Evolutionary conservation across 2,113 vertebrate genomes (phyloP).

Genomic region (Salvator merianae): DNA sequence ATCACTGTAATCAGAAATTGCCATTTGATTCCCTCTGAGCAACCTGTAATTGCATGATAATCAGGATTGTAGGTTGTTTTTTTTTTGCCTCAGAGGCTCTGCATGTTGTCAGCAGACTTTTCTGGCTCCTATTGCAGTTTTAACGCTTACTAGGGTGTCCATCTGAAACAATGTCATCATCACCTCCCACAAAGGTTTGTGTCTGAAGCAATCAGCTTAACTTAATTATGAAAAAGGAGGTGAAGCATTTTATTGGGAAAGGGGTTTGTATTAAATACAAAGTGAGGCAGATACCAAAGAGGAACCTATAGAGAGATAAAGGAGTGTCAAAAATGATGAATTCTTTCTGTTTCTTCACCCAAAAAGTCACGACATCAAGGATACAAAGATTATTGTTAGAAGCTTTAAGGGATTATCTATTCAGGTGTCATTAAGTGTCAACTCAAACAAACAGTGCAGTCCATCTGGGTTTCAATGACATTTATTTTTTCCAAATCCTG

Average conservation of each 20-base stretch:
- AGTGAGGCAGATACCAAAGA: too few species aligned
- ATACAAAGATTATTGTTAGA: too few species aligned
- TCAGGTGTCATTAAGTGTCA: too few species aligned
- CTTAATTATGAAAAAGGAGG: neutral
- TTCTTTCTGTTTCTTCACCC: neutral
- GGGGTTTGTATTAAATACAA: neutral
- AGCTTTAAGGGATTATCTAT: too few species aligned
- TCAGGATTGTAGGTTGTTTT: conserved; percentile 26
- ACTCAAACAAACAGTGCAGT: too few species aligned
- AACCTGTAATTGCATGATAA: conserved; percentile 42
- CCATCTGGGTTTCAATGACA: too few species aligned
- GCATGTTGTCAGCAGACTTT: conserved; percentile 25
- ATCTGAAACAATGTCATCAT: neutral
- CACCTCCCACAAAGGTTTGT: neutral
- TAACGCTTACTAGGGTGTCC: conserved; percentile 28
- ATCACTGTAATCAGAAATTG: conserved; percentile 53
- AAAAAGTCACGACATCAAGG: too few species aligned
- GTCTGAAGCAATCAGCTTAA: conserved; percentile 18
- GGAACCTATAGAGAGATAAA: too few species aligned
- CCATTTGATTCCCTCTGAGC: conserved; percentile 25
- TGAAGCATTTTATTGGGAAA: neutral
- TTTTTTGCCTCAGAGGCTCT: conserved; percentile 32
- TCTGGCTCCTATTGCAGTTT: conserved; percentile 26
- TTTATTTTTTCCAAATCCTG: too few species aligned
- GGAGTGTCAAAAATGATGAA: neutral